Percentiles rank a stretch among this genome's conserved stretches.
Evolutionary conservation across 2,888 invertebrate species (phyloP).

Genomic region (Cephalotes varians): DNA sequence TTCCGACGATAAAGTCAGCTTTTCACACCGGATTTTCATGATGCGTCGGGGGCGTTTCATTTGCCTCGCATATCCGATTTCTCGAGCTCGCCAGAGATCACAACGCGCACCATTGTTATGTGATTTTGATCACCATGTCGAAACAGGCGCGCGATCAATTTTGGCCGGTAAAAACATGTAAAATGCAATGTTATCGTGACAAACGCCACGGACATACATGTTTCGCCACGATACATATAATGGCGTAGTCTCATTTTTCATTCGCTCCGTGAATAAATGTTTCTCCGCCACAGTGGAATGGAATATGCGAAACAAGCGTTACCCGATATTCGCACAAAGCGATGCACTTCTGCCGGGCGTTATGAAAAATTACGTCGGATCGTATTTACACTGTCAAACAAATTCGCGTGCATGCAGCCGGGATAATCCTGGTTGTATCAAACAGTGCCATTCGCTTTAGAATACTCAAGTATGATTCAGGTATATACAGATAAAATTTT

Average conservation of each 20-base stretch:
- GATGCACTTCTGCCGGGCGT: conserved; percentile 54
- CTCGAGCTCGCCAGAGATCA: conserved; percentile 31
- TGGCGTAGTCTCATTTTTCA: conserved; percentile 53
- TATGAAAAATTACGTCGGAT: conserved; percentile 55
- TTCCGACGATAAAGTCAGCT: conserved; percentile 35
- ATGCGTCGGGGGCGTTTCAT: conserved; percentile 31
- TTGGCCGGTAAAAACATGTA: conserved; percentile 44
- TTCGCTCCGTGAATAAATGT: conserved; percentile 50
- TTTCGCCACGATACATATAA: conserved; percentile 44
- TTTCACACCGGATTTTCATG: conserved; percentile 44
- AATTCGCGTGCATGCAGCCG: conserved; percentile 44
- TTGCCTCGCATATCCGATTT: conserved; percentile 49
- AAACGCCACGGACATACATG: conserved; percentile 31
- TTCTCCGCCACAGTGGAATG: conserved; percentile 48
- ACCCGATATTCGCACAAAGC: conserved; percentile 55
- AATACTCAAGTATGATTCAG: background rate
- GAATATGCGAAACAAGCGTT: conserved; percentile 56
- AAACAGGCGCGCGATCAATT: conserved; percentile 39
- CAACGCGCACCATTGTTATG: conserved; percentile 31
- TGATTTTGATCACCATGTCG: conserved; percentile 46
- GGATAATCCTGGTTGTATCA: conserved; percentile 28
- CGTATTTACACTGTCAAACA: conserved; percentile 55
- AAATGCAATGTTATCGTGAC: conserved; percentile 51
- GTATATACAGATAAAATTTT: background rate
- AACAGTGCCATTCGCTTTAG: conserved; percentile 16